Percentiles rank a stretch among this genome's conserved stretches.
Conservation (phyloP, 2,797 vertebrate species). For the Harpia harpyja region DNA sequence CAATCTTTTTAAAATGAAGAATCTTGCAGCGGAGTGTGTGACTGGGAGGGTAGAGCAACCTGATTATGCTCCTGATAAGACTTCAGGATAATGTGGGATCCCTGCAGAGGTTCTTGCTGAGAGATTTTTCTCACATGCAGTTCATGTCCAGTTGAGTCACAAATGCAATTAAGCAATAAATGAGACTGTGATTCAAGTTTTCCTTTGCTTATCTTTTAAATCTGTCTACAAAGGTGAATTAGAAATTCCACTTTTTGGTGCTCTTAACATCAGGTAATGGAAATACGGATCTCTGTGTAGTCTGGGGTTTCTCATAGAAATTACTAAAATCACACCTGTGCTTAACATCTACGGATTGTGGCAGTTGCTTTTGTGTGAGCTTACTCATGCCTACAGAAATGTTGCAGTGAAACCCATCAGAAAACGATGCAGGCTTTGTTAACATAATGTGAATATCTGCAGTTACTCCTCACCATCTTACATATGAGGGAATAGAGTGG, state of each 20-base stretch:
- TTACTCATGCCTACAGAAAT: fast-evolving
- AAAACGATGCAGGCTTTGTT: fast-evolving
- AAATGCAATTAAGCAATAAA: constrained; percentile 22
- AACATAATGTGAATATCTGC: fast-evolving
- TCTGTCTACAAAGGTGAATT: background rate
- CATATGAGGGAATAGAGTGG: fast-evolving
- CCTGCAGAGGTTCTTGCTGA: background rate
- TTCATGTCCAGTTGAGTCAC: constrained; percentile 25
- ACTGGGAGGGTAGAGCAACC: background rate
- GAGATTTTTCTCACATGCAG: background rate
- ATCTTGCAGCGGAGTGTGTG: background rate
- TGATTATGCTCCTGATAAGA: background rate
- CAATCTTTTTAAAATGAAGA: background rate
- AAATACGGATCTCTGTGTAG: background rate
- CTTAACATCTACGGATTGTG: fast-evolving
- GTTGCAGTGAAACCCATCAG: background rate
- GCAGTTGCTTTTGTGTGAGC: background rate
- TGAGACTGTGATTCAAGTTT: constrained; percentile 9
- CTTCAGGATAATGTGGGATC: background rate
- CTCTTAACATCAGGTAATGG: background rate
- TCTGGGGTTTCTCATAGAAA: background rate
- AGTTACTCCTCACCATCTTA: fast-evolving
- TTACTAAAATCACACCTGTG: fast-evolving
- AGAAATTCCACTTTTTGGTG: background rate
- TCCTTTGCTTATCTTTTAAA: background rate